phyloP scores from a whole-genome alignment of 1,140 invertebrate genomes.

The Listronotus bonariensis region DNA sequence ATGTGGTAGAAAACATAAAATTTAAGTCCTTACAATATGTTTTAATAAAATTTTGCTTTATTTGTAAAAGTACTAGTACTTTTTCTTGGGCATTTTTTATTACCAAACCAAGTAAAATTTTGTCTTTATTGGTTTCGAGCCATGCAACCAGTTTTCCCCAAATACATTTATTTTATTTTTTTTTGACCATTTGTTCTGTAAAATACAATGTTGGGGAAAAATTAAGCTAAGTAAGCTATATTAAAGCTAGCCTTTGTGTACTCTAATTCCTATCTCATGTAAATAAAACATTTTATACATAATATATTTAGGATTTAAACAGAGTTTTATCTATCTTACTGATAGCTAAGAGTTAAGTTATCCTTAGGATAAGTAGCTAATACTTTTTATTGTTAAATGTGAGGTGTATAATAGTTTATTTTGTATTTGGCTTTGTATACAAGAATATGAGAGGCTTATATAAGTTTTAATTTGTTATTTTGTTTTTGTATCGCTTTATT shows the following conservation, averaged over 20 bases:
- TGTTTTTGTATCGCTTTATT: slow-evolving; percentile 8
- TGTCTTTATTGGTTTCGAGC: no score
- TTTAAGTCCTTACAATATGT: no score
- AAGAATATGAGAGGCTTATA: slow-evolving; percentile 6
- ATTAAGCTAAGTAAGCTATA: no score
- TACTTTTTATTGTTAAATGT: slow-evolving; percentile 8
- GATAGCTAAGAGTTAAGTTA: background rate
- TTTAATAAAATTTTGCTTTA: no score
- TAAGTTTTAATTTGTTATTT: slow-evolving; percentile 5
- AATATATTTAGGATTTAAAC: slow-evolving; percentile 7
- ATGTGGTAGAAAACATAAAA: no score
- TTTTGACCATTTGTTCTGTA: no score
- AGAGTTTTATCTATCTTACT: slow-evolving; percentile 10
- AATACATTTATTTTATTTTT: no score
- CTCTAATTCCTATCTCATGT: slow-evolving; percentile 11
- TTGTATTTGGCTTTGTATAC: slow-evolving; percentile 2
- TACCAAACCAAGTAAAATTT: no score
- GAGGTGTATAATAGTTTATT: background rate
- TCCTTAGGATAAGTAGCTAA: slow-evolving; percentile 7
- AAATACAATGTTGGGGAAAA: no score
- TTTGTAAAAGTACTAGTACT: no score
- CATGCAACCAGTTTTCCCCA: no score
- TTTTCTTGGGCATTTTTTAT: no score
- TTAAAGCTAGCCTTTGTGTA: background rate
- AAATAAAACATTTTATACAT: slow-evolving; percentile 13